Base-by-base conservation (phyloP, 2,888 invertebrate species). In the Camptogramma bilineatum region DNA sequence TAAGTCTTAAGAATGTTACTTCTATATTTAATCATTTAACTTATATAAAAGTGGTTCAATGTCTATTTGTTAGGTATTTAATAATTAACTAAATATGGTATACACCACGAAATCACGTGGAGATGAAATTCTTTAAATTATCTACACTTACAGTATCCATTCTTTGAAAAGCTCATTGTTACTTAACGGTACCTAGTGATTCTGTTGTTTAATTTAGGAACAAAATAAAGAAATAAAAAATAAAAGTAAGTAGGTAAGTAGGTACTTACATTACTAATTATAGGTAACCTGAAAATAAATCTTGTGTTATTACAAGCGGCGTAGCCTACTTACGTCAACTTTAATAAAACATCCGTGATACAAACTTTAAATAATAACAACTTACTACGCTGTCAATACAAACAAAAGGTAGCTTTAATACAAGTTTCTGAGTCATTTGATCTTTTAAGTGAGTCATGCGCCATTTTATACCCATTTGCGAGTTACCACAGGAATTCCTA, bases 391-490 rank as follows among this genome's bases (percentile, higher is more conserved):
- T 42, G n/a, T 42, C 8, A 16, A 42, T 16, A 42, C 42, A 42
- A 39, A 42, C 16, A 42, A 42, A 16, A n/a, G 4, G 17, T 28
- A 28, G n/a, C n/a, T n/a, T n/a, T n/a, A n/a, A n/a, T n/a, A n/a
- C n/a, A n/a, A n/a, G 46, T 18, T 47, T 31, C 18, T 55, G 54
- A 55, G 54, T 55, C 54, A 55, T 54, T 28, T 54, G 5, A 31
- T 46, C 17, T 17, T 28, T 39, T 13, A 31, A 18, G 24, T 55
- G 54, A 55, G 18, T 55, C 46, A 55, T 31, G 39, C 17, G 17
- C 21, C 58, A 56, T 44, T 51, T 51, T 42, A 28, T 39, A 57
- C 24, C 50, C 39, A 42, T 57, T 57, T 57, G 51, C 44, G 50
- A 57, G 42, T 21, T 16, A 44, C 44, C 21, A 48, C 50, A 58